phyloP scores from a whole-genome alignment of 2,888 invertebrate species.

The Torymus tubicola region DNA sequence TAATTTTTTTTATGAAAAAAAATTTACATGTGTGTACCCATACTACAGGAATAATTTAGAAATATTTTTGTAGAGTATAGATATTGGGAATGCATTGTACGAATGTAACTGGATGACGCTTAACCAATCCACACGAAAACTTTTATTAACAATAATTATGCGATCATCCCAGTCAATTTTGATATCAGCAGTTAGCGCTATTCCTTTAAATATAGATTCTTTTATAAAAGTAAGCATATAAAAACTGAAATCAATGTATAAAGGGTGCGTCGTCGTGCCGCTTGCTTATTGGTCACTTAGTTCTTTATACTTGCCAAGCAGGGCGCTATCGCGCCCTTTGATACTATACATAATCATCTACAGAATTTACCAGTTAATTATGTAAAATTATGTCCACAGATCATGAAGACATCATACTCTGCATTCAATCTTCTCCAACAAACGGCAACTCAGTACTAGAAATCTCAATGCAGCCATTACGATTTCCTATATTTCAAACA shows the following conservation, averaged over 20 bases:
- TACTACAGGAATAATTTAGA: too few species aligned
- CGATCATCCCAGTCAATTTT: conserved; percentile 33
- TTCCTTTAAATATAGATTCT: conserved; percentile 28
- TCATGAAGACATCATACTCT: conserved; percentile 39
- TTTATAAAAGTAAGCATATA: conserved; percentile 34
- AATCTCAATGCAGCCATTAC: too few species aligned
- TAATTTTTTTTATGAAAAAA: too few species aligned
- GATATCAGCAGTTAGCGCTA: conserved; percentile 6
- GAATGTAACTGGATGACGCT: conserved; percentile 30
- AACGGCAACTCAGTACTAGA: conserved; percentile 1
- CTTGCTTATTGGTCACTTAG: too few species aligned
- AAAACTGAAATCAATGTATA: neutral
- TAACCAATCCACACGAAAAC: conserved; percentile 19
- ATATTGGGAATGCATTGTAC: conserved; percentile 34
- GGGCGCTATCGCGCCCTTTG: too few species aligned
- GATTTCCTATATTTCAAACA: too few species aligned
- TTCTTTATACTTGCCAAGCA: too few species aligned
- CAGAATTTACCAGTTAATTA: neutral
- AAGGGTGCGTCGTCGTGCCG: too few species aligned
- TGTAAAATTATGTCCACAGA: conserved; percentile 20
- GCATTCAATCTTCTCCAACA: conserved; percentile 47
- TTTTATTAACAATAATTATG: conserved; percentile 19
- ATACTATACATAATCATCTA: too few species aligned
- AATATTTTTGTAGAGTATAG: conserved; percentile 26
- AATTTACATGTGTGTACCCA: too few species aligned